phyloP scores from a whole-genome alignment of 2,113 vertebrate species.

The Carlito syrichta region DNA sequence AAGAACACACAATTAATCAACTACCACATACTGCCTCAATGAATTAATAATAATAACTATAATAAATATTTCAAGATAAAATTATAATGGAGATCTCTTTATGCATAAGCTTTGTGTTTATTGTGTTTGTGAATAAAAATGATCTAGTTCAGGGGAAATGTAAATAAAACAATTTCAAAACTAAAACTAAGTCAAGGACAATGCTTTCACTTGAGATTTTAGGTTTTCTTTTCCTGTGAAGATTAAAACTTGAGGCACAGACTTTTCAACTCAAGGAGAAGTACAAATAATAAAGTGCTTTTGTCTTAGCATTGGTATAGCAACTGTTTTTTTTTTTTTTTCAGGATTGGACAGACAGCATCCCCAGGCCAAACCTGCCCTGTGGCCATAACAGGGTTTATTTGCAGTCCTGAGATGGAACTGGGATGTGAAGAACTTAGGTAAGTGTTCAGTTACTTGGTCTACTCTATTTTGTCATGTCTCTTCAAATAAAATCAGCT shows the following conservation, averaged over 20 bases:
- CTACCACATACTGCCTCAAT: not conserved
- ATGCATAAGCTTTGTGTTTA: not conserved
- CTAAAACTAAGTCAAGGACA: not conserved
- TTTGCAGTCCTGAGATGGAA: not conserved
- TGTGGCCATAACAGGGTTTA: not conserved
- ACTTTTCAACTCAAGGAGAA: not conserved
- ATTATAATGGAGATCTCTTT: not conserved
- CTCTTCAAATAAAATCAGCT: conserved; percentile 24
- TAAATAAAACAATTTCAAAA: conserved; percentile 35
- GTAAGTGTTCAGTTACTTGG: not conserved
- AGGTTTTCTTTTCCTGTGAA: not conserved
- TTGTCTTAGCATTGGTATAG: not conserved
- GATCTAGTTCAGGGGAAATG: not conserved
- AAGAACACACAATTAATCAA: not conserved
- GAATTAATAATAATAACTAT: not conserved
- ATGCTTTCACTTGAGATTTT: not conserved
- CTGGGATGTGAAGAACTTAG: not conserved
- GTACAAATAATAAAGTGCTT: not conserved
- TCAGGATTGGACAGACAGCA: not conserved
- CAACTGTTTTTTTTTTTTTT: not conserved
- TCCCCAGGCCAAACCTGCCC: not conserved
- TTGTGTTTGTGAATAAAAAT: not conserved
- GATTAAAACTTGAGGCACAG: not conserved
- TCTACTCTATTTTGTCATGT: not conserved
- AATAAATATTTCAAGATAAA: conserved; percentile 9